A percentile compares a stretch with the other conserved stretches of the same genome.
These are phyloP conservation scores for Apamea monoglypha DNA, from an alignment of 2,888 invertebrate species.

Conservation along the genomic window DNA sequence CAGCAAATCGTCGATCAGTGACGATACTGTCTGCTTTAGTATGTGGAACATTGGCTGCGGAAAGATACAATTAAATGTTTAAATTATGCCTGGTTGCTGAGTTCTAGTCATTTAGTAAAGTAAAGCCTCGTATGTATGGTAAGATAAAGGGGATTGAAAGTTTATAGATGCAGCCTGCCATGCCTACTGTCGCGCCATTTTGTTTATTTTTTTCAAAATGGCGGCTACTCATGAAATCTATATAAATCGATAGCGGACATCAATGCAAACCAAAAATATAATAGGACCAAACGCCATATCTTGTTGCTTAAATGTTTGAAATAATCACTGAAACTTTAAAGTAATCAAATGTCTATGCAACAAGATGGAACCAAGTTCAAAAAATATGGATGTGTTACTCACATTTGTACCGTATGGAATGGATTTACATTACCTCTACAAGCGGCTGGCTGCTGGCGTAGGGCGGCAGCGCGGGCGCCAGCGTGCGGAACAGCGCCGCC, in stretches of 20 bases:
- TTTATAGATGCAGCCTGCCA: too few species aligned
- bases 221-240: background rate
- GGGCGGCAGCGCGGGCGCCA: conserved; percentile 79
- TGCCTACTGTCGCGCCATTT: too few species aligned
- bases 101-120: background rate
- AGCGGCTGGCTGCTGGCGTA: conserved; percentile 74
- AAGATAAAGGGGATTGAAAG: background rate
- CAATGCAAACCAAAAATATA: too few species aligned
- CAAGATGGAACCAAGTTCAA: too few species aligned
- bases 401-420: too few species aligned
- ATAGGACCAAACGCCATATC: too few species aligned
- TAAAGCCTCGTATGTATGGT: too few species aligned
- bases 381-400: too few species aligned
- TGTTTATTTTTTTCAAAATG: background rate
- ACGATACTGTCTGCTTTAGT: conserved; percentile 93
- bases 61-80: background rate
- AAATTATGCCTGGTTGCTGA: background rate
- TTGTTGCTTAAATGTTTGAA: too few species aligned
- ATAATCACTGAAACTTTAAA: too few species aligned
- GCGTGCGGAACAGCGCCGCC: conserved; percentile 72
- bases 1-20: conserved; percentile 93
- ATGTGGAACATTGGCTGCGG: conserved; percentile 93
- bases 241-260: too few species aligned
- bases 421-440: conserved; percentile 71
- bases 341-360: too few species aligned